phyloP scores from a whole-genome alignment of 2,113 vertebrate species.

The Meriones unguiculatus region DNA sequence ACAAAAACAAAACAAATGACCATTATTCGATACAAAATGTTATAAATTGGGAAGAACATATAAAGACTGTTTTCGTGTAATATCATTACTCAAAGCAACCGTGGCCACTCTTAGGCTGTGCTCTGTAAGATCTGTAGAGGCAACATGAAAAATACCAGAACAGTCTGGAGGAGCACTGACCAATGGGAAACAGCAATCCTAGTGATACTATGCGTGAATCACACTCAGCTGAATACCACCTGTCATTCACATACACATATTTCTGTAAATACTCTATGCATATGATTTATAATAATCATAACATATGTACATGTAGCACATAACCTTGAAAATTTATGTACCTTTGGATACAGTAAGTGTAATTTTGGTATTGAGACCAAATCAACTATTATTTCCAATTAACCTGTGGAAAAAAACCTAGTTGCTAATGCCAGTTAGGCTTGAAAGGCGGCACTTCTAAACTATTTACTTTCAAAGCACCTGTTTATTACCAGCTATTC shows the following conservation, averaged over 20 bases:
- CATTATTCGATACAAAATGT: background rate
- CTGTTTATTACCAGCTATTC: background rate
- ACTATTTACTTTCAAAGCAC: background rate
- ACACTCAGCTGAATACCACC: background rate
- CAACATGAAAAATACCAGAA: background rate
- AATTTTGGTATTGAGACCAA: background rate
- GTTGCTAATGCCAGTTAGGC: background rate
- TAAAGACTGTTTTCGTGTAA: background rate
- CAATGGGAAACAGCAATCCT: background rate
- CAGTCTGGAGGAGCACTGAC: background rate
- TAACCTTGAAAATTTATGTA: background rate
- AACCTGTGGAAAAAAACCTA: background rate
- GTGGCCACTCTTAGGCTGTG: background rate
- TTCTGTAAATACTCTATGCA: background rate
- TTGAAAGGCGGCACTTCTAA: background rate
- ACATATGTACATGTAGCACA: rapidly evolving
- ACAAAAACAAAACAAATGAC: background rate
- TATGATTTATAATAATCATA: background rate
- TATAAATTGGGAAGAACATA: background rate
- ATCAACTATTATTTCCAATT: conserved; percentile 12
- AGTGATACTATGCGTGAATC: background rate
- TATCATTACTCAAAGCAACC: background rate
- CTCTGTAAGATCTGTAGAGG: background rate
- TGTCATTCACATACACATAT: background rate
- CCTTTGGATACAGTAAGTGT: background rate